These are phyloP conservation scores for Orchesellides sinensis DNA, from an alignment of 2,888 invertebrate species.

Conservation along the genomic window DNA sequence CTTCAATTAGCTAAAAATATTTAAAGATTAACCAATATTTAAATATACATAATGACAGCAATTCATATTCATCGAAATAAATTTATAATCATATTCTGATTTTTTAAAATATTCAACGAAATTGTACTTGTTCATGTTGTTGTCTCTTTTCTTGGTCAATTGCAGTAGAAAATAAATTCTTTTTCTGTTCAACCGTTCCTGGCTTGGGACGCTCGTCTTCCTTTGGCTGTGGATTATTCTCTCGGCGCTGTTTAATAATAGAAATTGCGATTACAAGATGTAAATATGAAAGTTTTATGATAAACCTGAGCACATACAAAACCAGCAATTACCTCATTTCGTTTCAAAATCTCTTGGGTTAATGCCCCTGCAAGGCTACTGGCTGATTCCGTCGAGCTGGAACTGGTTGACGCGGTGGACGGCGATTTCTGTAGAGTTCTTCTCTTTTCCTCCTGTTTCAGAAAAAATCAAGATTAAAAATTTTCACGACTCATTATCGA, in stretches of 20 bases:
- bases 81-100: neutral
- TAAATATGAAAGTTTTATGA: no score
- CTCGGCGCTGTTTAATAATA: slow-evolving; percentile 68
- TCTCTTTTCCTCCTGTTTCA: slow-evolving; percentile 74
- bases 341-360: slow-evolving; percentile 83
- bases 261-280: neutral
- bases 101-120: neutral
- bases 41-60: neutral
- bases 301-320: no score
- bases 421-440: slow-evolving; percentile 67
- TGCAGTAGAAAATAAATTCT: slow-evolving; percentile 71
- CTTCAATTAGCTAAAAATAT: slow-evolving; percentile 84
- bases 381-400: slow-evolving; percentile 72
- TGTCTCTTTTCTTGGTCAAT: slow-evolving; percentile 82
- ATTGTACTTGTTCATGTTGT: slow-evolving; percentile 82
- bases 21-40: neutral
- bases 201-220: slow-evolving; percentile 70
- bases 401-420: slow-evolving; percentile 54
- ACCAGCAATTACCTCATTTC: slow-evolving; percentile 81
- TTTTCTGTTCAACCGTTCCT: slow-evolving; percentile 72
- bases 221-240: slow-evolving; percentile 58
- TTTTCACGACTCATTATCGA: neutral
- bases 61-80: neutral
- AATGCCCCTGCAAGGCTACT: slow-evolving; percentile 84
- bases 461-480: neutral